Base-by-base conservation (phyloP, 2,888 invertebrate species). In the Brachyptera putata region DNA sequence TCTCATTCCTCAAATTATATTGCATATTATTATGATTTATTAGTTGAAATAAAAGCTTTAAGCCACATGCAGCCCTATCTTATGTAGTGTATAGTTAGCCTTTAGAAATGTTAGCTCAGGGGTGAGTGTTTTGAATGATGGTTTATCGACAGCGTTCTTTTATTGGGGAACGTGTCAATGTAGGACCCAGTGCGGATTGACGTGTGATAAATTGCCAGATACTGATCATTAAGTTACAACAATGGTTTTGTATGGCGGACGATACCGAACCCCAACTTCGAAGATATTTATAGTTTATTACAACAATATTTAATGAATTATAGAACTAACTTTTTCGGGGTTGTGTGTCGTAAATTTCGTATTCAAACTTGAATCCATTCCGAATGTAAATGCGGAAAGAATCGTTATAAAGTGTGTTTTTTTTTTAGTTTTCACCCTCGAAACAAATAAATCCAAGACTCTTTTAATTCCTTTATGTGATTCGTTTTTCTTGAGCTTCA, bases 21-120 rank as follows among this genome's bases (percentile, higher is more conserved):
- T 76, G 75, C 76, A 75, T 75, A 76, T 75, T 75, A 74, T 75
- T 74, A 75, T 76, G 76, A 76, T 76, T 76, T 76, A 76, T 75
- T 74, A 69, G 70, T 67, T 69, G 61, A 75, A 75, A 75, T 76
- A 76, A 76, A 64, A 57, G 62, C 62, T 60, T 30, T 26, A 53
- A 55, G 39, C 57, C 57, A 49, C 49, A 60, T 60, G 49, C 55
- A 46, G 39, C 55, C 22, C 41, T 55, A 50, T 39, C 24, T 55
- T 53, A 49, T 61, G n/a, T n/a, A 43, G 46, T n/a, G n/a, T 55
- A 41, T 53, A 22, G 30, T 36, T 41, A 26, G 26, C 25, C 48
- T 26, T 21, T 39, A 26, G 26, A 41, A 39, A 18, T 41, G 53
- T 14, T 43, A 30, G 46, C 55, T 61, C 37, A 22, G 16, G 18